These are phyloP conservation scores for Cryptophagus acutangulus DNA, from an alignment of 2,888 invertebrate genomes.

Conservation along the genomic window DNA sequence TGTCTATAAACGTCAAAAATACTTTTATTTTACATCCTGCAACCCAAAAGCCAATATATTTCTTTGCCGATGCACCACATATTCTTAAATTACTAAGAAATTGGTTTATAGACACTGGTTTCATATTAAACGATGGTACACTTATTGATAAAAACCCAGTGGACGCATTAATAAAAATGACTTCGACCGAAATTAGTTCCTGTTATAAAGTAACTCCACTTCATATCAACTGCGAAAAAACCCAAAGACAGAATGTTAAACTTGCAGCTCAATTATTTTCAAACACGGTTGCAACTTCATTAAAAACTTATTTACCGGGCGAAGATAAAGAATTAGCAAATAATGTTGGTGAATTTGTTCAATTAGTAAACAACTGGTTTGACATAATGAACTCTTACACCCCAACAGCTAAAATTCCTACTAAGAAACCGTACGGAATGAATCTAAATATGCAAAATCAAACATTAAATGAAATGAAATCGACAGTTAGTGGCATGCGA, in stretches of 20 bases:
- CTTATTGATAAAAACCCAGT: conserved; percentile 17
- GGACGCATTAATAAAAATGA: conserved; percentile 12
- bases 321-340: conserved; percentile 13
- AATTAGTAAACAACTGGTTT: conserved; percentile 31
- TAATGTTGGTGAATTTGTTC: conserved; percentile 26
- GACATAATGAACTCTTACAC: conserved; percentile 28
- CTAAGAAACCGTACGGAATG: conserved; percentile 24
- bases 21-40: conserved; percentile 19
- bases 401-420: conserved; percentile 11
- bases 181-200: conserved; percentile 18
- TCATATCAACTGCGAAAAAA: conserved; percentile 26
- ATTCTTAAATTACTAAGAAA: conserved; percentile 20
- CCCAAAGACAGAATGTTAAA: conserved; percentile 27
- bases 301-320: conserved; percentile 24
- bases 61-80: conserved; percentile 30
- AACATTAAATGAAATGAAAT: conserved; percentile 19
- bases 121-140: conserved; percentile 21
- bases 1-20: conserved; percentile 13
- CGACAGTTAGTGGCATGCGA: conserved; percentile 8
- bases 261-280: conserved; percentile 31
- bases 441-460: conserved; percentile 20
- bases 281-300: conserved; percentile 28
- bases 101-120: conserved; percentile 20
- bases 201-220: conserved; percentile 18
- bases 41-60: conserved; percentile 14